Percentiles rank a stretch among this genome's conserved stretches.
phyloP scores from a whole-genome alignment of 1,140 invertebrate species.

The Drosophila lowei region DNA sequence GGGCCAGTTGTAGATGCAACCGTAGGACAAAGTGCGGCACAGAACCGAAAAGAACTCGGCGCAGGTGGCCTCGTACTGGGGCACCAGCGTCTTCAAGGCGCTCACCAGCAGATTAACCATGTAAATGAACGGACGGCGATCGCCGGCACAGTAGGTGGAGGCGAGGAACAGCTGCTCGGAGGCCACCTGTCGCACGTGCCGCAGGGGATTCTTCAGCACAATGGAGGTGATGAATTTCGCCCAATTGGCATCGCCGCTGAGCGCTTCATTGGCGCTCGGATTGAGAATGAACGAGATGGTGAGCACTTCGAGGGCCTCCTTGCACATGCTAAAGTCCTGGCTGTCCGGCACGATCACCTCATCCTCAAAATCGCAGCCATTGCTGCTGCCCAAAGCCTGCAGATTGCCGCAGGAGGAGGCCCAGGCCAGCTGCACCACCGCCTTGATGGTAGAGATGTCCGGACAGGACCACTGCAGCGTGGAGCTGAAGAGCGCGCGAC shows the following conservation, averaged over 20 bases:
- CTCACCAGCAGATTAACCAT: constrained; percentile 91
- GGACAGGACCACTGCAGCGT: constrained; percentile 87
- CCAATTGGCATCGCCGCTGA: constrained; percentile 90
- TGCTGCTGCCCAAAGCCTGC: constrained; percentile 84
- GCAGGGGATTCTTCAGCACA: constrained; percentile 90
- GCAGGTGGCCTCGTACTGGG: constrained; percentile 90
- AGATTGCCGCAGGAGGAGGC: constrained; percentile 89
- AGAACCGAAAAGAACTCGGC: constrained; percentile 89
- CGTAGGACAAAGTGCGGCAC: constrained; percentile 90
- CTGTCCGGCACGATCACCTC: constrained; percentile 87
- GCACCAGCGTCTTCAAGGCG: constrained; percentile 89
- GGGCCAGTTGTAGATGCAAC: constrained; percentile 87
- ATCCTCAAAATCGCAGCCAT: constrained; percentile 72
- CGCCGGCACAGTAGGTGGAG: constrained; percentile 87
- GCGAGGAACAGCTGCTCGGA: constrained; percentile 93
- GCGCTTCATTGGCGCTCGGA: constrained; percentile 90
- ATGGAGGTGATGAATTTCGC: constrained; percentile 95
- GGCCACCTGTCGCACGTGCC: constrained; percentile 89
- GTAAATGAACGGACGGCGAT: constrained; percentile 86
- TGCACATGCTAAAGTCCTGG: constrained; percentile 90
- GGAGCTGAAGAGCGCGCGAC: constrained; percentile 84
- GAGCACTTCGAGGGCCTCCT: constrained; percentile 95
- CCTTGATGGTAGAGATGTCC: constrained; percentile 87
- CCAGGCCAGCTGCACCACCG: constrained; percentile 91
- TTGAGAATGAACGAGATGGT: constrained; percentile 94